Conservation (phyloP, 2,113 vertebrate species). For the Cephalopterus ornatus region DNA sequence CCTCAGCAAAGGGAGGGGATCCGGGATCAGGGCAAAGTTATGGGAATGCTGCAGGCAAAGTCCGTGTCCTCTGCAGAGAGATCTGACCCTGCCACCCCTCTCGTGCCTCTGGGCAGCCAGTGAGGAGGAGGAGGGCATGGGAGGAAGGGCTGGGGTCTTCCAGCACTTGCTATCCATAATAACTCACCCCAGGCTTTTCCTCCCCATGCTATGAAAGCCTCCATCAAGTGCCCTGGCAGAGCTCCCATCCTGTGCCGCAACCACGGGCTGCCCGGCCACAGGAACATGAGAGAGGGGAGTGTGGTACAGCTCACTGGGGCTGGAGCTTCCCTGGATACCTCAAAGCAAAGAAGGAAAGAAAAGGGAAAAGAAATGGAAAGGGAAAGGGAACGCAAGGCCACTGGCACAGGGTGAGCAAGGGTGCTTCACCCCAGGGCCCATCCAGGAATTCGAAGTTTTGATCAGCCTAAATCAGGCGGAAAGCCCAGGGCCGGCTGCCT, state of each 20-base stretch:
- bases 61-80: fast-evolving
- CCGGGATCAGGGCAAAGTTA: fast-evolving
- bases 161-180: fast-evolving
- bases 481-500: background rate
- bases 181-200: background rate
- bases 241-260: background rate
- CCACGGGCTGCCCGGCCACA: background rate
- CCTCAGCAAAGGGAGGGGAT: fast-evolving
- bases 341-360: background rate
- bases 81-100: fast-evolving
- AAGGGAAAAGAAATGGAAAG: background rate
- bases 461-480: background rate
- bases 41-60: background rate
- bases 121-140: background rate
- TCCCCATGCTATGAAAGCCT: fast-evolving
- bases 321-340: fast-evolving
- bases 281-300: fast-evolving
- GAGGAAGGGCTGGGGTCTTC: background rate
- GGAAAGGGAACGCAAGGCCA: fast-evolving
- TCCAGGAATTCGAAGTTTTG: fast-evolving
- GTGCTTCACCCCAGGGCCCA: background rate
- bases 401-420: fast-evolving
- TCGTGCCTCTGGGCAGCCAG: background rate
- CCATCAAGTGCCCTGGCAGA: background rate
- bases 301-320: fast-evolving